Evolutionary conservation across 2,888 invertebrate genomes (phyloP).

Genomic region (Entomobrya multifasciata): DNA sequence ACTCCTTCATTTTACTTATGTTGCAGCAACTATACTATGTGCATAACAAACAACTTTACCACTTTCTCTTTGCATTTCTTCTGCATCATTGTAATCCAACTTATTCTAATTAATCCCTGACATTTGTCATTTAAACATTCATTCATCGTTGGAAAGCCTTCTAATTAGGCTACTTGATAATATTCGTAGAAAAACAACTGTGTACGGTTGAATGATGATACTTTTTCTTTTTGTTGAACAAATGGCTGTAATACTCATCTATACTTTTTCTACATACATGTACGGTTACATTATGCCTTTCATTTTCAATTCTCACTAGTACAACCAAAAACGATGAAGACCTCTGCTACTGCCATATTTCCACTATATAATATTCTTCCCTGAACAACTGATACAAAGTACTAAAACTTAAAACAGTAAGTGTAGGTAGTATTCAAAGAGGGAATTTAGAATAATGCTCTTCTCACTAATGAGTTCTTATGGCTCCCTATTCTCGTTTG

Average conservation of each 20-base stretch:
- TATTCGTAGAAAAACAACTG: constrained; percentile 58
- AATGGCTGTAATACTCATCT: no score
- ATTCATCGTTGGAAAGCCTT: constrained; percentile 69
- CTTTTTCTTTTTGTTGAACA: no score
- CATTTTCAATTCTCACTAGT: no score
- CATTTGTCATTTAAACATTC: constrained; percentile 73
- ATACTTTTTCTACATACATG: no score
- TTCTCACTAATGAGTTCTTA: constrained; percentile 66
- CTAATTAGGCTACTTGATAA: constrained; percentile 61
- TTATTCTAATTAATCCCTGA: constrained; percentile 77
- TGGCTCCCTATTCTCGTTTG: constrained; percentile 49
- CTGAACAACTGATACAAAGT: no score
- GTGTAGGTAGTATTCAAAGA: neutral
- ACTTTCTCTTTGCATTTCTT: constrained; percentile 13
- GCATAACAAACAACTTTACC: no score
- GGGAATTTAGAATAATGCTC: constrained; percentile 44
- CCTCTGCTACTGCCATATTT: no score
- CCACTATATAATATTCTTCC: no score
- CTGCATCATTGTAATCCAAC: constrained; percentile 71
- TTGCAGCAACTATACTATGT: no score
- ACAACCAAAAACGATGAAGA: no score
- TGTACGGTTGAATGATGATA: constrained; percentile 7
- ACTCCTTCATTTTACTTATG: no score
- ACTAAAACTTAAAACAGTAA: neutral
- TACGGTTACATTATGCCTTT: no score